Percentiles rank a stretch among this genome's conserved stretches.
Evolutionary conservation across 2,113 vertebrate species (phyloP).

Genomic region (Rhea pennata): DNA sequence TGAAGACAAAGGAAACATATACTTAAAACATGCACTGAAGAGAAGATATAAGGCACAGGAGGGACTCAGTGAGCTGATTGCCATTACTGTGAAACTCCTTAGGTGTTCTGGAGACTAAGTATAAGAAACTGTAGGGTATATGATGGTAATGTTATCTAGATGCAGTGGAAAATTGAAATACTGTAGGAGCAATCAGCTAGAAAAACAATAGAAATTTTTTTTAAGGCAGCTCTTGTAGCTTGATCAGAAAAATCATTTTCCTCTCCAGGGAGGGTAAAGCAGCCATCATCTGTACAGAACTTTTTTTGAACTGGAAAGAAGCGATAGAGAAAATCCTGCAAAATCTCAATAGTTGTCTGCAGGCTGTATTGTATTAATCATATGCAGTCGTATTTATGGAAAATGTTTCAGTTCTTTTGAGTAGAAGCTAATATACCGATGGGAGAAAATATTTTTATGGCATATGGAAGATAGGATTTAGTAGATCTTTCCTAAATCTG

Average conservation of each 20-base stretch:
- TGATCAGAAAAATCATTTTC: background rate
- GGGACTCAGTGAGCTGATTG: background rate
- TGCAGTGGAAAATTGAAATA: background rate
- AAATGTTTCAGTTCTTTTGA: background rate
- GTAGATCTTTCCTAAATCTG: background rate
- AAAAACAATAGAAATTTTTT: background rate
- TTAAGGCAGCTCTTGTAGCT: background rate
- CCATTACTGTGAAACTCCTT: background rate
- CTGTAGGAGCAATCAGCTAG: background rate
- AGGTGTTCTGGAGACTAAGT: background rate
- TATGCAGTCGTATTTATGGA: background rate
- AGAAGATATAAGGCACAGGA: background rate
- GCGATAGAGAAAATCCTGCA: background rate
- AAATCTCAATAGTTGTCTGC: background rate
- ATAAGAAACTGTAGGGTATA: background rate
- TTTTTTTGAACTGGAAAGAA: slow-evolving; percentile 9
- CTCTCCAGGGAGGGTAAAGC: background rate
- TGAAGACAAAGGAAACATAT: background rate
- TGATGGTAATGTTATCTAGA: background rate
- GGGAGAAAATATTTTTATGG: background rate
- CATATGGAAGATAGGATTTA: background rate
- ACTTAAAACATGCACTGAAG: background rate
- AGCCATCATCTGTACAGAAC: background rate
- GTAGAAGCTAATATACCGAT: background rate
- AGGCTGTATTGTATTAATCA: background rate